These are phyloP conservation scores for Episyrphus balteatus DNA, from an alignment of 1,140 invertebrate species.

Conservation along the genomic window DNA sequence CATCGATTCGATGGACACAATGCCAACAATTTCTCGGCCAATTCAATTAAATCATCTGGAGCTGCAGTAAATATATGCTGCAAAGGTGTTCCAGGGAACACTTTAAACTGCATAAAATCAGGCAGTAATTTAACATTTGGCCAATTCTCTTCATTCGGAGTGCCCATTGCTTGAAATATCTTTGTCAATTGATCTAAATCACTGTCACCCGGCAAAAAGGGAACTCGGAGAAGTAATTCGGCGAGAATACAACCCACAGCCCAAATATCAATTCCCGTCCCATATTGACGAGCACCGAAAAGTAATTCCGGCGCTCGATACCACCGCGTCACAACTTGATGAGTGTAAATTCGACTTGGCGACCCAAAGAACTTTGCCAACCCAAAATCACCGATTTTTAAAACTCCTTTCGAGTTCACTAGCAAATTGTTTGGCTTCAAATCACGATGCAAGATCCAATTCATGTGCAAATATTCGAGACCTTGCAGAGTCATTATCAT, in stretches of 20 bases:
- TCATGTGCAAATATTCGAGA: slow-evolving; percentile 88
- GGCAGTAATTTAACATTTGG: slow-evolving; percentile 73
- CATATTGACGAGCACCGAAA: slow-evolving; percentile 91
- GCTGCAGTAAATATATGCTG: slow-evolving; percentile 94
- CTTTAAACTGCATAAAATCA: slow-evolving; percentile 90
- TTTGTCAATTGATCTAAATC: slow-evolving; percentile 92
- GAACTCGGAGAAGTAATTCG: slow-evolving; percentile 82
- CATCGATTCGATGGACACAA: slow-evolving; percentile 79
- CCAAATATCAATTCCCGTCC: slow-evolving; percentile 97
- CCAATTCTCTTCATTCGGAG: slow-evolving; percentile 88
- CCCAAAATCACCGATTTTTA: slow-evolving; percentile 98
- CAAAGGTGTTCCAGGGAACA: slow-evolving; percentile 68
- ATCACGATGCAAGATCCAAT: slow-evolving; percentile 98
- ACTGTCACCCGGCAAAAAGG: slow-evolving; percentile 92
- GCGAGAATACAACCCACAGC: slow-evolving; percentile 96
- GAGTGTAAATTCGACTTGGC: slow-evolving; percentile 90
- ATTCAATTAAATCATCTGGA: slow-evolving; percentile 78
- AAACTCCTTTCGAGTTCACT: slow-evolving; percentile 80
- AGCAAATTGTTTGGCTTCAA: slow-evolving; percentile 98
- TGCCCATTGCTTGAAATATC: slow-evolving; percentile 88
- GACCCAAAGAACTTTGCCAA: slow-evolving; percentile 95
- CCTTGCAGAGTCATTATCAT: slow-evolving; percentile 87
- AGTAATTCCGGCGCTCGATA: slow-evolving; percentile 90
- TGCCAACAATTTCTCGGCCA: slow-evolving; percentile 67
- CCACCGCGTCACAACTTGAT: slow-evolving; percentile 96